A percentile compares a stretch with the other conserved stretches of the same genome.
phyloP scores from a whole-genome alignment of 2,888 invertebrate species.

The Zaprionus bogoriensis region DNA sequence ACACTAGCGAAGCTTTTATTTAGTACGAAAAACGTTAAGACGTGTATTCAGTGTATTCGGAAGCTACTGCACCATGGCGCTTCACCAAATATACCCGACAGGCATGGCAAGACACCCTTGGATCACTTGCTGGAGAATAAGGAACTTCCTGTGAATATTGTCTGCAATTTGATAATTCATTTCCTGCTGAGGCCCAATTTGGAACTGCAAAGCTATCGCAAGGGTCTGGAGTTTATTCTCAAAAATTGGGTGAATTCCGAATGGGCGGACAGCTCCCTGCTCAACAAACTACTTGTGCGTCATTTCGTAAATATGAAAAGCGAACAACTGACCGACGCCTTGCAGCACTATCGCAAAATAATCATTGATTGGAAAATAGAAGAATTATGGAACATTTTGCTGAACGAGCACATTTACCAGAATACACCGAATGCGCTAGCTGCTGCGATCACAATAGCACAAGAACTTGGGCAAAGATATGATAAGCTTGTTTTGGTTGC shows the following conservation, averaged over 20 bases:
- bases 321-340: background rate
- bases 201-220: background rate
- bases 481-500: background rate
- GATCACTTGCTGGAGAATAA: background rate
- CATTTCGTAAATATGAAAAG: background rate
- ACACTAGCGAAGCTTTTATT: constrained; percentile 67
- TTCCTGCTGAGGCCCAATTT: background rate
- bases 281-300: background rate
- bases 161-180: background rate
- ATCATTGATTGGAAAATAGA: background rate
- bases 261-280: no score
- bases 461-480: background rate
- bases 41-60: background rate
- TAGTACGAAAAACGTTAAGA: no score
- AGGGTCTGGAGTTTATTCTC: background rate
- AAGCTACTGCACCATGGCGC: background rate
- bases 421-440: background rate
- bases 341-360: background rate
- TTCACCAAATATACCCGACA: constrained; percentile 64
- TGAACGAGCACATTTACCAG: background rate
- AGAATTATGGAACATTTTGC: background rate
- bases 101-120: constrained; percentile 51
- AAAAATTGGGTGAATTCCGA: background rate
- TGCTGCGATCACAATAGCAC: background rate
- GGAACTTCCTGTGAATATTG: background rate